phyloP scores from a whole-genome alignment of 2,797 vertebrate species.

The Trematomus bernacchii region DNA sequence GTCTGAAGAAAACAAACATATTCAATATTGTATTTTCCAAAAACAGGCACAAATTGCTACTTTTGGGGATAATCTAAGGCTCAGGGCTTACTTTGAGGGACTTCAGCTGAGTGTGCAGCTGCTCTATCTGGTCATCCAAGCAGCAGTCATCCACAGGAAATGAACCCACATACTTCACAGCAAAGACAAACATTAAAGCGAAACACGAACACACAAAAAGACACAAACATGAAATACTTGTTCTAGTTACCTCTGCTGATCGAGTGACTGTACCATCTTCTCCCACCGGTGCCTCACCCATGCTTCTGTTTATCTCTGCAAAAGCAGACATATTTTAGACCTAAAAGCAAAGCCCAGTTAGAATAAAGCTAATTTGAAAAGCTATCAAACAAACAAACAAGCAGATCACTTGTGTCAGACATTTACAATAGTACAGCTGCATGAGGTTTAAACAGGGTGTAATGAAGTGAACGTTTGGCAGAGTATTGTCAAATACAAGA shows the following conservation, averaged over 20 bases:
- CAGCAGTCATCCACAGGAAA: constrained; percentile 91
- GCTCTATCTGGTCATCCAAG: constrained; percentile 87
- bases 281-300: constrained; percentile 77
- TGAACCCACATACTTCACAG: constrained; percentile 92
- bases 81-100: constrained; percentile 85
- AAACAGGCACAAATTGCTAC: background rate
- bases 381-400: background rate
- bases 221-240: background rate
- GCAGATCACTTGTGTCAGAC: too few species aligned
- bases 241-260: constrained; percentile 84
- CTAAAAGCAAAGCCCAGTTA: background rate
- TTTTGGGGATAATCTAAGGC: background rate
- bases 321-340: background rate
- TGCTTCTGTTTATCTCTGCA: constrained; percentile 46
- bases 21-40: fast-evolving
- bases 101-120: constrained; percentile 87
- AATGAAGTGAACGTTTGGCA: background rate
- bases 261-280: constrained; percentile 77
- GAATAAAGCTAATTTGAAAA: background rate
- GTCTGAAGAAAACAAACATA: constrained; percentile 70
- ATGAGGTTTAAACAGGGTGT: background rate
- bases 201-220: background rate
- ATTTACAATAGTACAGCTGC: background rate
- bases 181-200: constrained; percentile 3
- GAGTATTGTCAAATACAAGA: background rate